Evolutionary conservation across 2,888 invertebrate genomes (phyloP).

Genomic region (Serrognathus titanus): DNA sequence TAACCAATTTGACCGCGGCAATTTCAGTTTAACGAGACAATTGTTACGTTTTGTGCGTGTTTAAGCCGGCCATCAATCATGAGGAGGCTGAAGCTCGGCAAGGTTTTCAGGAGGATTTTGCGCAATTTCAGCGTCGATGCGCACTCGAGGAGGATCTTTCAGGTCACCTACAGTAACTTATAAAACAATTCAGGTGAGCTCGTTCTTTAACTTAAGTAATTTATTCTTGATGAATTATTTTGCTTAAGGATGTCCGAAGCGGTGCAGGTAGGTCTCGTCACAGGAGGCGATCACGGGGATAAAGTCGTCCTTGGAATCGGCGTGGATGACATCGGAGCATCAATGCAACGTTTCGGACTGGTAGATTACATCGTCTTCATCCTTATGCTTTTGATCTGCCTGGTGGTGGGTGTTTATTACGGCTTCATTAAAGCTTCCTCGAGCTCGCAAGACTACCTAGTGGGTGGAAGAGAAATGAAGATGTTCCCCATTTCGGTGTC

Average conservation of each 20-base stretch:
- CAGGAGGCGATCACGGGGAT: slow-evolving; percentile 31
- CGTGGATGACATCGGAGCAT: slow-evolving; percentile 38
- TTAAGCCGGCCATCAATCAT: background rate
- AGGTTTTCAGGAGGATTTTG: slow-evolving; percentile 18
- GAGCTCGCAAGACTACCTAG: slow-evolving; percentile 68
- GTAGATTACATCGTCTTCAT: slow-evolving; percentile 77
- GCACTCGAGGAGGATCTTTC: slow-evolving; percentile 18
- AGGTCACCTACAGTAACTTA: slow-evolving; percentile 19
- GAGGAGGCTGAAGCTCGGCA: slow-evolving; percentile 19
- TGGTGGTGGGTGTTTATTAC: slow-evolving; percentile 78
- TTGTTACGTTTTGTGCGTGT: too few relatives aligned
- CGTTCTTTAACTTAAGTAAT: too few relatives aligned
- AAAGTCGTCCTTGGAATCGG: slow-evolving; percentile 31
- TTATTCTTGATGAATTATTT: too few relatives aligned
- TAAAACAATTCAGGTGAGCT: background rate
- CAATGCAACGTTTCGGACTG: slow-evolving; percentile 53
- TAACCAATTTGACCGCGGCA: too few relatives aligned
- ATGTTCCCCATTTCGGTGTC: slow-evolving; percentile 81
- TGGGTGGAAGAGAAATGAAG: slow-evolving; percentile 79
- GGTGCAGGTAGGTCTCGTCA: slow-evolving; percentile 27
- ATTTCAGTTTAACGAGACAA: too few relatives aligned
- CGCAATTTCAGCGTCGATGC: slow-evolving; percentile 15
- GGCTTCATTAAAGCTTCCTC: slow-evolving; percentile 67
- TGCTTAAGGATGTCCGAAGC: slow-evolving; percentile 27
- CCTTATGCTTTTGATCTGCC: slow-evolving; percentile 71